Percentiles rank a stretch among this genome's conserved stretches.
These are phyloP conservation scores for Flexamia atlantica DNA, from an alignment of 2,888 invertebrate species.

Conservation along the genomic window DNA sequence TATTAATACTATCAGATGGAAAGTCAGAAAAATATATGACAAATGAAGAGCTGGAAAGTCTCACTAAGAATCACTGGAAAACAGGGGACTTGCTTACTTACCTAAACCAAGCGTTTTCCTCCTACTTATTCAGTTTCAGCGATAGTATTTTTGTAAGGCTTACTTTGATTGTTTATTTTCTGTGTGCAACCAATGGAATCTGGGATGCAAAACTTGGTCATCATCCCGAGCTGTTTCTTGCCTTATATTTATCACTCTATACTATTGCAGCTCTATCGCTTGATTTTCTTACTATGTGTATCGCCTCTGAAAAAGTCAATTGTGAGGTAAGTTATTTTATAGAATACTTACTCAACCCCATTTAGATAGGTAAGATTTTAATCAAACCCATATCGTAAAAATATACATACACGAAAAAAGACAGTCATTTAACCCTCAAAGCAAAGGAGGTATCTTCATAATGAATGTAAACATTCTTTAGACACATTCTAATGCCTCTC, in stretches of 20 bases:
- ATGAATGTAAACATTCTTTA: too few species aligned
- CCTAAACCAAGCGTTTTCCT: background rate
- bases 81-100: background rate
- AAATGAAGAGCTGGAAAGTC: background rate
- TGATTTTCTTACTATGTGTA: background rate
- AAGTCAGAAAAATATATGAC: background rate
- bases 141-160: background rate
- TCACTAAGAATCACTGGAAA: background rate
- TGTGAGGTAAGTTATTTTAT: background rate
- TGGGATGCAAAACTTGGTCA: background rate
- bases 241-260: background rate
- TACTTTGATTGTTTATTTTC: background rate
- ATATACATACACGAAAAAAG: too few species aligned
- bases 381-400: too few species aligned
- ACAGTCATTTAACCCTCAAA: too few species aligned
- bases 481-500: too few species aligned
- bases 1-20: background rate
- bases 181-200: background rate
- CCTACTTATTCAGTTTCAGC: background rate
- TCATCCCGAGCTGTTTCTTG: background rate
- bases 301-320: background rate
- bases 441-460: too few species aligned
- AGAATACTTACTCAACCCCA: background rate
- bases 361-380: too few species aligned
- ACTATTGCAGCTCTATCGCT: background rate